A percentile compares a stretch with the other conserved stretches of the same genome.
Evolutionary conservation across 2,888 invertebrate species (phyloP).

Genomic region (Eupelmus urozonus): DNA sequence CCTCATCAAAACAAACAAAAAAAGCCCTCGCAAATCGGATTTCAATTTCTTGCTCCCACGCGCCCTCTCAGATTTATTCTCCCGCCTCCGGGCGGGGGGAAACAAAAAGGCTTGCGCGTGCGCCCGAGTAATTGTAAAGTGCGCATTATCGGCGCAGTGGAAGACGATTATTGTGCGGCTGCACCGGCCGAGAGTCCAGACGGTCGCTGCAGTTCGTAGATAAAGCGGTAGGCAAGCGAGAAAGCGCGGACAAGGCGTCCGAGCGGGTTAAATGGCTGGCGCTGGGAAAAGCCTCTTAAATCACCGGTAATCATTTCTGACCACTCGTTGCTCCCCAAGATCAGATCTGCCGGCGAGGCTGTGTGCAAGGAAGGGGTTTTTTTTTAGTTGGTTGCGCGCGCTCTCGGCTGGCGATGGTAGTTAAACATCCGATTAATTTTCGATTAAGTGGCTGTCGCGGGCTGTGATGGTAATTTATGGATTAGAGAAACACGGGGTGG

Average conservation of each 20-base stretch:
- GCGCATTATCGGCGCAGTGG: constrained; percentile 34
- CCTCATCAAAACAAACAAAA: neutral
- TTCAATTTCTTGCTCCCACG: constrained; percentile 6
- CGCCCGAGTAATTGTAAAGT: constrained; percentile 37
- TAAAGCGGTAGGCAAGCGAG: constrained; percentile 66
- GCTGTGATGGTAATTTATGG: no score
- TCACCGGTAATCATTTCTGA: constrained; percentile 69
- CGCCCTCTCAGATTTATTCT: constrained; percentile 5
- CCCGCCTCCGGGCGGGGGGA: neutral
- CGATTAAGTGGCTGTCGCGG: constrained; percentile 41
- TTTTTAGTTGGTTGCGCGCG: constrained; percentile 11
- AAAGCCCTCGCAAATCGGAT: constrained; percentile 13
- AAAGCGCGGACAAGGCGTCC: constrained; percentile 15
- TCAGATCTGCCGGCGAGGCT: constrained; percentile 33
- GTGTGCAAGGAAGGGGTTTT: neutral
- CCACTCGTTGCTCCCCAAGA: constrained; percentile 62
- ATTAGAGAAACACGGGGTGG: no score
- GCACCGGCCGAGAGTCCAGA: constrained; percentile 45
- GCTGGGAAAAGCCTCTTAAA: constrained; percentile 67
- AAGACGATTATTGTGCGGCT: constrained; percentile 59
- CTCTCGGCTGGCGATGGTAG: constrained; percentile 26
- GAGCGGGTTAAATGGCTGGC: constrained; percentile 65
- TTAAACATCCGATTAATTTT: constrained; percentile 56
- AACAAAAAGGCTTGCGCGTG: constrained; percentile 23
- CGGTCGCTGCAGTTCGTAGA: constrained; percentile 70